Conservation (phyloP, 2,113 vertebrate genomes). For the Hypomesus transpacificus region DNA sequence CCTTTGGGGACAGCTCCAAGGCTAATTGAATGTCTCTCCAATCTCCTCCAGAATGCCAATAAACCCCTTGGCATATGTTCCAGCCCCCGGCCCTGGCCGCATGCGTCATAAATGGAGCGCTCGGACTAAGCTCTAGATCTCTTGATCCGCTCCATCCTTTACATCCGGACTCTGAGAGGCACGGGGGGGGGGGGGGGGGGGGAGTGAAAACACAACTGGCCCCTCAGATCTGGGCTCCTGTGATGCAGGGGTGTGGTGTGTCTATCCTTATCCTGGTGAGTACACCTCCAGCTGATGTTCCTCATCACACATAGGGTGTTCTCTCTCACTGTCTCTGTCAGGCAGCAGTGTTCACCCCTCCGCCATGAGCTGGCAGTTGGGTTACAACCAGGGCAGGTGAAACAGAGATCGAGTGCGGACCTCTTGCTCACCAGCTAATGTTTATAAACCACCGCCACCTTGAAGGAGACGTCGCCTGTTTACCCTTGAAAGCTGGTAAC, state of each 20-base stretch:
- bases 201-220: slow-evolving; percentile 37
- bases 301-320: background rate
- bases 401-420: slow-evolving; percentile 33
- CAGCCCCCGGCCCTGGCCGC: slow-evolving; percentile 28
- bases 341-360: too few relatives aligned
- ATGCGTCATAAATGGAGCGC: slow-evolving; percentile 59
- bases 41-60: slow-evolving; percentile 56
- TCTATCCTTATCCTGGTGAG: too few relatives aligned
- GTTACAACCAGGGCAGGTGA: too few relatives aligned
- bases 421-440: slow-evolving; percentile 34
- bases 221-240: slow-evolving; percentile 37
- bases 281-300: too few relatives aligned
- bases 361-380: too few relatives aligned
- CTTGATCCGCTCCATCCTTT: slow-evolving; percentile 67
- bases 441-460: slow-evolving; percentile 56
- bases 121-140: slow-evolving; percentile 66
- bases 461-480: slow-evolving; percentile 60
- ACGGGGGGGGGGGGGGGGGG: background rate
- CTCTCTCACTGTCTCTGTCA: too few relatives aligned
- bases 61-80: slow-evolving; percentile 65
- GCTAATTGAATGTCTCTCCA: slow-evolving; percentile 65
- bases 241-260: too few relatives aligned
- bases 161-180: slow-evolving; percentile 54
- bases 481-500: slow-evolving; percentile 72
- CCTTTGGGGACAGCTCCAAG: slow-evolving; percentile 51